These are phyloP conservation scores for Botrylloides violaceus DNA, from an alignment of 23 tunicate species.

Conservation along the genomic window DNA sequence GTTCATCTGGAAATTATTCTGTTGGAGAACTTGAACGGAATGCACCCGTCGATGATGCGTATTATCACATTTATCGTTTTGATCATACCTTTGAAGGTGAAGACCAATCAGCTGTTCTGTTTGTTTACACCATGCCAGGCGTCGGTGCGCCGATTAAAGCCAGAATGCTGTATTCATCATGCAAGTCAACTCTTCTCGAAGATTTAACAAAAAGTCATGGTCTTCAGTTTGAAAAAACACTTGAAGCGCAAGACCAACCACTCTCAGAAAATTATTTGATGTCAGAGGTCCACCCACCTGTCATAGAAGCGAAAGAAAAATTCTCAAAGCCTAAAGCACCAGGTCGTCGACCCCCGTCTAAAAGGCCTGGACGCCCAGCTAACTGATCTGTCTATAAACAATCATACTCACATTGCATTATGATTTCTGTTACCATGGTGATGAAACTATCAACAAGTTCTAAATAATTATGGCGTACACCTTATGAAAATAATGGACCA, in stretches of 20 bases:
- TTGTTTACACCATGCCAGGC: slow-evolving; percentile 92
- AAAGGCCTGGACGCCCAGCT: background rate
- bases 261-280: slow-evolving; percentile 49
- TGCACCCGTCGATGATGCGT: slow-evolving; percentile 39
- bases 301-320: slow-evolving; percentile 30
- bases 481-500: no score
- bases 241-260: slow-evolving; percentile 35
- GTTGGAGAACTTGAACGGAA: slow-evolving; percentile 34
- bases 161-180: slow-evolving; percentile 84
- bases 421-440: no score
- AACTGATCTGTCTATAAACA: slow-evolving; percentile 6
- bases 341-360: slow-evolving; percentile 45
- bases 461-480: no score
- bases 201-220: slow-evolving; percentile 22
- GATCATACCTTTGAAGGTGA: slow-evolving; percentile 51
- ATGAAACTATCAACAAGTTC: no score
- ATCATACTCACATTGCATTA: no score
- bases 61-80: slow-evolving; percentile 63
- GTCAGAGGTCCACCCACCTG: slow-evolving; percentile 76
- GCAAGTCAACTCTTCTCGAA: slow-evolving; percentile 56
- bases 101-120: slow-evolving; percentile 34
- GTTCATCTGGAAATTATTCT: slow-evolving; percentile 21
- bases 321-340: slow-evolving; percentile 90
- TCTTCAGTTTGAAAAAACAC: slow-evolving; percentile 51
- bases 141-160: slow-evolving; percentile 59